Conservation (phyloP, 2,888 invertebrate species). For the Apotomis turbidana region DNA sequence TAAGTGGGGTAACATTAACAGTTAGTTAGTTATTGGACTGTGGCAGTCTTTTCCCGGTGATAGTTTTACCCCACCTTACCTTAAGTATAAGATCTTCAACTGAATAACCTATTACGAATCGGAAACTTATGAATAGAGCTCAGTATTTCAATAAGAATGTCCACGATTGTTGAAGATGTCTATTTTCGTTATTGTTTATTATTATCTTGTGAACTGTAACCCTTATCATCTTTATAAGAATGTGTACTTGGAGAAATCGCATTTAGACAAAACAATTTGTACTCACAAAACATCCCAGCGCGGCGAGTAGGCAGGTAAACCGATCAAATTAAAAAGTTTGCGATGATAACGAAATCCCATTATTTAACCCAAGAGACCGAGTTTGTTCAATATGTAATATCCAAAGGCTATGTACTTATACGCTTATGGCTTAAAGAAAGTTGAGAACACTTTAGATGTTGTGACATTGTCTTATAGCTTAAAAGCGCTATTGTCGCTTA, state of each 20-base stretch:
- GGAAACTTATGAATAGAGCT: no score
- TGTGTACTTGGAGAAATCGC: background rate
- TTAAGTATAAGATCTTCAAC: no score
- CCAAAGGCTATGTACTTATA: conserved; percentile 13
- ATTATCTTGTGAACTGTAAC: no score
- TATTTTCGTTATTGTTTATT: no score
- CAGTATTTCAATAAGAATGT: no score
- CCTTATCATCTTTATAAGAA: background rate
- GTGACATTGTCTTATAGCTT: conserved; percentile 38
- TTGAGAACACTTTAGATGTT: conserved; percentile 39
- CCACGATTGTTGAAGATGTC: no score
- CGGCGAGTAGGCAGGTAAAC: background rate
- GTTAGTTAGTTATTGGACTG: no score
- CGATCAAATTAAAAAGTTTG: conserved; percentile 6
- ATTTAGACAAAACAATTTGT: background rate
- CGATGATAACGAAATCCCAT: conserved; percentile 14
- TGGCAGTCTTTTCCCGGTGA: no score
- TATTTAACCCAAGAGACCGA: conserved; percentile 10
- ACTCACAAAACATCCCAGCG: background rate
- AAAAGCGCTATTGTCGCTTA: conserved; percentile 41
- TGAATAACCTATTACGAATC: no score
- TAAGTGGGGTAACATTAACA: no score
- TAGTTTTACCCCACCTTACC: no score
- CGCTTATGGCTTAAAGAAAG: conserved; percentile 28
- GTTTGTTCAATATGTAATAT: conserved; percentile 31